Base-by-base conservation (phyloP, 1,140 invertebrate species). In the Medauroidea extradentata region DNA sequence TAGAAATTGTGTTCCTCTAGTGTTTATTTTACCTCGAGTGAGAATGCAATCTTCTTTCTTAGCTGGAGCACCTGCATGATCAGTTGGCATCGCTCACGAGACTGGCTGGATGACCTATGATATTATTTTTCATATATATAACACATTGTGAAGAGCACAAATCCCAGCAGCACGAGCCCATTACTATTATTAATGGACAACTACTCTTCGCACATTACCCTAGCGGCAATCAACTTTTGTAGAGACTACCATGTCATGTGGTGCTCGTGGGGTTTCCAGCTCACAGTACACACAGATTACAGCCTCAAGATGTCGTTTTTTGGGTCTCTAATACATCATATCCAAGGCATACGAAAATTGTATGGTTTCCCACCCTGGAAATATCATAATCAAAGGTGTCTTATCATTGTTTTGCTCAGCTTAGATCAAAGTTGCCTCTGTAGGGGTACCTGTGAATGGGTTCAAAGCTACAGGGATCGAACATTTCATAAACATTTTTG, bases 1-100 rank as follows among this genome's bases (percentile, higher is more conserved):
- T 16, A 69, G 69, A 38, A 63, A 59, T 60, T 65, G 60, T 42
- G 66, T 74, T 57, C 66, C 69, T 13, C 68, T 71, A 3, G 54
- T 66, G 51, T 70, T 69, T 57, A 66, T 74, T 23, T 74, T 73
- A 65, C 69, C 69, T 38, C 49, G 69, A 60, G 65, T 69, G 29
- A 29, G 66, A 18, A 64, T 69, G 56, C 64, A 71, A 44, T 65
- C 68, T 29, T 11, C 68, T 29, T 11, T 73, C 64, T 27, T 75
- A 39, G 56, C 52, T 46, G 71, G 70, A 51, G 69, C 67, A 48
- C 61, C 63, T 49, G 16, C 60, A 16, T 67, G 69, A 43, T 41
- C 55, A 34, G 43, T 68, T 42, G 62, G 53, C 14, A 9, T 24
- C 13, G 52, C 52, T 24, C 43, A 60, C 41, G 56, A 67, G 23